A percentile compares a stretch with the other conserved stretches of the same genome.
These are phyloP conservation scores for Sciurus vulgaris DNA, from an alignment of 2,797 vertebrate genomes.

Conservation along the genomic window DNA sequence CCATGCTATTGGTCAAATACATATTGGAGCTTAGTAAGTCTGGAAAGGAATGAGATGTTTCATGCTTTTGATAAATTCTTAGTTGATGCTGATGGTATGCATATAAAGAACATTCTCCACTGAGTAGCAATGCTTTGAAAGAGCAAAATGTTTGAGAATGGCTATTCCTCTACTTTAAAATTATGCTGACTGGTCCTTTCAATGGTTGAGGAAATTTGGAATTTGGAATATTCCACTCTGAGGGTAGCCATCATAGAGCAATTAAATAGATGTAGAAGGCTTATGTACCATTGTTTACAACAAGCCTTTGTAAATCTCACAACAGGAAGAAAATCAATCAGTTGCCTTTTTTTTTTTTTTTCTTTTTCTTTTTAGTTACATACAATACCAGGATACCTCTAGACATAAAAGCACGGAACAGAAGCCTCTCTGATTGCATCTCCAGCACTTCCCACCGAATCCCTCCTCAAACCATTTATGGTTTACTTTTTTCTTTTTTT, in stretches of 20 bases:
- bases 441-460: no score
- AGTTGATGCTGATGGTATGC: rapidly evolving
- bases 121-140: background rate
- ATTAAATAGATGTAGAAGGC: background rate
- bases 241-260: background rate
- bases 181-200: background rate
- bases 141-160: background rate
- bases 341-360: background rate
- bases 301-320: background rate
- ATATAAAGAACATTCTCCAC: background rate
- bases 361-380: no score
- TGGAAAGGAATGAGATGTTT: background rate
- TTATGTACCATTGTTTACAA: background rate
- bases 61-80: background rate
- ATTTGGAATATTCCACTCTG: background rate
- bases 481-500: no score
- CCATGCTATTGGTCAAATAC: background rate
- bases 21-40: background rate
- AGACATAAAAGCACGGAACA: no score
- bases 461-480: no score
- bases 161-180: background rate
- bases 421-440: no score
- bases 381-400: no score
- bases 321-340: background rate
- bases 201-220: background rate